These are phyloP conservation scores for Cheumatopsyche charites DNA, from an alignment of 1,140 invertebrate genomes.

Conservation along the genomic window DNA sequence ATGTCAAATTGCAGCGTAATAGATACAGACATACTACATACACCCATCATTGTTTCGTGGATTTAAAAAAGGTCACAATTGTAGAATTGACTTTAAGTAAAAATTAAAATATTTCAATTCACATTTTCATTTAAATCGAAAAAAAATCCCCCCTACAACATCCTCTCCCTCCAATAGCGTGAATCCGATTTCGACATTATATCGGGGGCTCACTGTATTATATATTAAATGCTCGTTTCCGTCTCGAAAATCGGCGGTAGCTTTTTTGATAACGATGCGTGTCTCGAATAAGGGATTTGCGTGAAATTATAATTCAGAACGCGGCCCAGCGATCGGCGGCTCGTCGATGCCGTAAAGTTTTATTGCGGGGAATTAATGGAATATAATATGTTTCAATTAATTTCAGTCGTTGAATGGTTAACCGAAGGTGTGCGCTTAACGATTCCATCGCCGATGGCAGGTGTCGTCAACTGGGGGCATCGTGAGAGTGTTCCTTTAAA, in stretches of 20 bases:
- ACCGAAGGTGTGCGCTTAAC: constrained; percentile 13
- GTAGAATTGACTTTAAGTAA: no score
- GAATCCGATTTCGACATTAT: not conserved
- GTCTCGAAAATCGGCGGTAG: not conserved
- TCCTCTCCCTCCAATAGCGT: no score
- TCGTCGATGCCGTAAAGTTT: constrained; percentile 40
- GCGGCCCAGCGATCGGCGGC: constrained; percentile 13
- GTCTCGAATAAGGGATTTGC: constrained; percentile 7
- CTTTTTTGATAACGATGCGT: constrained; percentile 10
- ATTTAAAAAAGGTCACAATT: no score
- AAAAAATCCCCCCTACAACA: no score
- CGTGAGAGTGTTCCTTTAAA: no score
- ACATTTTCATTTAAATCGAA: no score
- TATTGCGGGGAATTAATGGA: constrained; percentile 43
- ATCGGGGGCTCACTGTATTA: not conserved
- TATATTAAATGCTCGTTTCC: constrained; percentile 11
- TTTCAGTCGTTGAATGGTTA: constrained; percentile 29
- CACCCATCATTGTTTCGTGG: no score
- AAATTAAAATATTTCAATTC: no score
- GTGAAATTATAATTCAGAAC: constrained; percentile 37
- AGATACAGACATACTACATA: no score
- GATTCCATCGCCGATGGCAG: not conserved
- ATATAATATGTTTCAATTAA: constrained; percentile 45
- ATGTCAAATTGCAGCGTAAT: no score
- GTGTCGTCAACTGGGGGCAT: not conserved